Evolutionary conservation across 64 coral and sea anemone genomes (phyloP).

Genomic region (Stylophora pistillata): DNA sequence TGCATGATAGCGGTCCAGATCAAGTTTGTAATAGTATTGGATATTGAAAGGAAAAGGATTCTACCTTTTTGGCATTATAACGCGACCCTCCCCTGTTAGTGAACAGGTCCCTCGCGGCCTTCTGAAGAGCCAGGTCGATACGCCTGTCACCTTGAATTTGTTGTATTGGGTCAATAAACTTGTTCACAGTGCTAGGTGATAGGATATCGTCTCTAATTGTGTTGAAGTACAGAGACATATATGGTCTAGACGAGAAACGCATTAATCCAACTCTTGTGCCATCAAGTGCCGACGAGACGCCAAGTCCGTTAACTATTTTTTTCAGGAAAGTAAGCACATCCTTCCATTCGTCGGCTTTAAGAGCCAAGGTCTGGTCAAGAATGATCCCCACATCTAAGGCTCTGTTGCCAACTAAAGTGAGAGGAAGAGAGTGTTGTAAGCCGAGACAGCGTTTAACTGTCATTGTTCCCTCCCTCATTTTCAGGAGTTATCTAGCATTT

Average conservation of each 20-base stretch:
- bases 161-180: slow-evolving; percentile 50
- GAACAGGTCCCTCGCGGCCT: slow-evolving; percentile 56
- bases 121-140: slow-evolving; percentile 70
- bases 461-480: not conserved
- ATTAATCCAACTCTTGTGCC: slow-evolving; percentile 76
- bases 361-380: slow-evolving; percentile 36
- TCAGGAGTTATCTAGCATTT: not conserved
- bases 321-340: slow-evolving; percentile 30
- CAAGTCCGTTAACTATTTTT: slow-evolving; percentile 51
- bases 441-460: not conserved
- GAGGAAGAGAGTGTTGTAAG: not conserved
- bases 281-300: slow-evolving; percentile 31
- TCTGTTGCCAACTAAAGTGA: not conserved
- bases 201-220: slow-evolving; percentile 25
- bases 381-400: slow-evolving; percentile 59
- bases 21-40: too few species aligned
- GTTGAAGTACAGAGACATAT: slow-evolving; percentile 63
- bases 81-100: slow-evolving; percentile 56
- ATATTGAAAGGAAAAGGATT: not conserved
- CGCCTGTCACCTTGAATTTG: slow-evolving; percentile 50
- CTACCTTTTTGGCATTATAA: slow-evolving; percentile 59
- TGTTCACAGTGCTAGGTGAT: slow-evolving; percentile 43
- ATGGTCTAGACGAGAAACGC: slow-evolving; percentile 45
- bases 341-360: slow-evolving; percentile 39
- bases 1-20: not conserved